Evolutionary conservation across 2,797 vertebrate species (phyloP), one percentile per base, ranked within the genome.

Genomic region (Microctenopoma stevenorrisi): DNA sequence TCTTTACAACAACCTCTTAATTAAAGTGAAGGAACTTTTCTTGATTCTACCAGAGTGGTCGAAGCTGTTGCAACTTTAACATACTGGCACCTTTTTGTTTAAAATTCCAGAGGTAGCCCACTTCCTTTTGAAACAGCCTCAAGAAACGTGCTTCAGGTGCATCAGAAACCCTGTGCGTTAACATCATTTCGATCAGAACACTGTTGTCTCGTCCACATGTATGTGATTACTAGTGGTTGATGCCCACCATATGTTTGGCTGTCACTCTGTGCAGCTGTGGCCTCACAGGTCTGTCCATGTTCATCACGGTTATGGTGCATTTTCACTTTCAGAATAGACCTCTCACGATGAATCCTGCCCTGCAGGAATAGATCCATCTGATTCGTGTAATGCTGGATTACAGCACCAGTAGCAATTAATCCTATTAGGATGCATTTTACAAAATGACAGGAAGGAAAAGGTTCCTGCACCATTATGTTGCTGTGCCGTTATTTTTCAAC

Each of bases 201-300:
- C 47, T 63, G 64, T 52, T 48, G 49, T 68, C 33, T 49, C 56
- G 51, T 22, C 12, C 48, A 26, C 79, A 81, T 30, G 54, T 74
- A 67, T 64, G 55, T 57, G 67, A 71, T 68, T 48, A 64, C 16
- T 65, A 75, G 71, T 38, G 15, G 68, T 66, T 84, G 70, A 72
- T 82, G 52, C 78, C 58, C 55, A 30, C 72, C 76, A 83, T 79
- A 79, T 82, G 86, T 84, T 78, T 77, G 61, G 25, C 56, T 66
- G 60, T 64, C 7, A 48, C 78, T 74, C 13, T 52, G 49, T 54
- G 53, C 85, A 82, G 85, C 76, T 83, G 81, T 76, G 75, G 64
- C 73, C 67, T 65, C 2, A 6, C 68, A 65, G 48, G 74, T 71
- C 70, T 77, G 80, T 63, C 50, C 16, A 0, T 74, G 57, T 83